Evolutionary conservation across 2,888 invertebrate genomes (phyloP).

Genomic region (Orgyia antiqua): DNA sequence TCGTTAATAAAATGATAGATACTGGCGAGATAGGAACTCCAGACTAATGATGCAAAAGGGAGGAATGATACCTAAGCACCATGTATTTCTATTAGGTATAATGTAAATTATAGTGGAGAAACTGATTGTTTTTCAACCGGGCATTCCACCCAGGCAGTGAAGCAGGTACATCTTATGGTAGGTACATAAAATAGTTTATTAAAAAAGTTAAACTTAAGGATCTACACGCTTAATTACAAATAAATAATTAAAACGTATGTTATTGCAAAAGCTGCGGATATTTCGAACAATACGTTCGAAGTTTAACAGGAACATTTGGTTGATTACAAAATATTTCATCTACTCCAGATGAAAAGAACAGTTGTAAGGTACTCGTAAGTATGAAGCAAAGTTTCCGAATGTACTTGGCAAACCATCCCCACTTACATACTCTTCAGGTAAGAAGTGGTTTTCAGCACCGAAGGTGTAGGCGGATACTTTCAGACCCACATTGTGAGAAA

Average conservation of each 20-base stretch:
- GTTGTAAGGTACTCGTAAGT: constrained; percentile 51
- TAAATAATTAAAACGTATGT: background rate
- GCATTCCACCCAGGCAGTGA: too few species aligned
- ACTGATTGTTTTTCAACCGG: too few species aligned
- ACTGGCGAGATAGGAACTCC: too few species aligned
- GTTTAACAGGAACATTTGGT: constrained; percentile 48
- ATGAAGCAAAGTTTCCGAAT: constrained; percentile 47
- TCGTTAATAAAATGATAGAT: too few species aligned
- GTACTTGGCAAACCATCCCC: constrained; percentile 23
- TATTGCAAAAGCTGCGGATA: background rate
- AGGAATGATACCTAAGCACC: too few species aligned
- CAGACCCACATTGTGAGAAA: constrained; percentile 52
- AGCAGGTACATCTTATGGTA: too few species aligned
- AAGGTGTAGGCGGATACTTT: constrained; percentile 67
- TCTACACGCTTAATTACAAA: background rate
- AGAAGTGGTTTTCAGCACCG: constrained; percentile 56
- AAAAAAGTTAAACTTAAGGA: too few species aligned
- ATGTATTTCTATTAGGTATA: too few species aligned
- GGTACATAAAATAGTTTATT: too few species aligned
- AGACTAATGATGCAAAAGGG: too few species aligned
- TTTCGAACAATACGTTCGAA: constrained; percentile 27
- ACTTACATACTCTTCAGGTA: constrained; percentile 52
- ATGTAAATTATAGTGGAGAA: too few species aligned
- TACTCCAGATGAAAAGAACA: constrained; percentile 55
- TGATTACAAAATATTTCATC: constrained; percentile 66